A percentile compares a stretch with the other conserved stretches of the same genome.
phyloP scores from a whole-genome alignment of 2,797 vertebrate species.

The Cetoscarus ocellatus region DNA sequence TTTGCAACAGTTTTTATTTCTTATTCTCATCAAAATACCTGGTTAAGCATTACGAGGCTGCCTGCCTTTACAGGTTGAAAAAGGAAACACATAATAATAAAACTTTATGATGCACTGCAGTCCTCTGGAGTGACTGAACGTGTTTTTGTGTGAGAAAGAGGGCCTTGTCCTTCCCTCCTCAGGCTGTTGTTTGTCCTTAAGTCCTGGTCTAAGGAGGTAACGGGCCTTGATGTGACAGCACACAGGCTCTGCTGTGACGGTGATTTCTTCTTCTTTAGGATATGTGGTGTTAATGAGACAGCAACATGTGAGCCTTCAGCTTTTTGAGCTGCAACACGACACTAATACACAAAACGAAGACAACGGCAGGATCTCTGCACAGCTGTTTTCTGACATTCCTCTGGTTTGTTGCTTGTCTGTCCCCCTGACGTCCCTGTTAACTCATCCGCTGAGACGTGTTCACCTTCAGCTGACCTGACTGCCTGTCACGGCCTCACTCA shows the following conservation, averaged over 20 bases:
- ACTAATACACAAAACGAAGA: background rate
- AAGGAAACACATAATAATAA: too few relatives aligned
- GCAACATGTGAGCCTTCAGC: background rate
- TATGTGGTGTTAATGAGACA: conserved; percentile 6
- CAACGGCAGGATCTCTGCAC: background rate
- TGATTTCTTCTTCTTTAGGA: background rate
- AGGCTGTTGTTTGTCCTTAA: background rate
- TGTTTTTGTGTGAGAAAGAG: too few relatives aligned
- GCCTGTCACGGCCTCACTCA: background rate
- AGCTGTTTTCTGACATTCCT: background rate
- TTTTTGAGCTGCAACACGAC: background rate
- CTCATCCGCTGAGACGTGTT: background rate
- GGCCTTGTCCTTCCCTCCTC: too few relatives aligned
- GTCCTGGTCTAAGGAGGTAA: background rate
- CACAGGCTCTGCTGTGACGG: conserved; percentile 6
- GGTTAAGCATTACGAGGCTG: too few relatives aligned
- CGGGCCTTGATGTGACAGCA: background rate
- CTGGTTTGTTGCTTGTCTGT: background rate
- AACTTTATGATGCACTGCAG: too few relatives aligned
- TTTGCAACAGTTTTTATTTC: too few relatives aligned
- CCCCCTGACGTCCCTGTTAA: background rate
- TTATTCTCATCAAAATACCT: too few relatives aligned
- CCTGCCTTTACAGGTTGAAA: too few relatives aligned
- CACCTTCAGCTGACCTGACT: background rate
- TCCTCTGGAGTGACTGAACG: too few relatives aligned